phyloP scores from a whole-genome alignment of 1,140 invertebrate genomes.

The Thalassaphorura encarpata region DNA sequence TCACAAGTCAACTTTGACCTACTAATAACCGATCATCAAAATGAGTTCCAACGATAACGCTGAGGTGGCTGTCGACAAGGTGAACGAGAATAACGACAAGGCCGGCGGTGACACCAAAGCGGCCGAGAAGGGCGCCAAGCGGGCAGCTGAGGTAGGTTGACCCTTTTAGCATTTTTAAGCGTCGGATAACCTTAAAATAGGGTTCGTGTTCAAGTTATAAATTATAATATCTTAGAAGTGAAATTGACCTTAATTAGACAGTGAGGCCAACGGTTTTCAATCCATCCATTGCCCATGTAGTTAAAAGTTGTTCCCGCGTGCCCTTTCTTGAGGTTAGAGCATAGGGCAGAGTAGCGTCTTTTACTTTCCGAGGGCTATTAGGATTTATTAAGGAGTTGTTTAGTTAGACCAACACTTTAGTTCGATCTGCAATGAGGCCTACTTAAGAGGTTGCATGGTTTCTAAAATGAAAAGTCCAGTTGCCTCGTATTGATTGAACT shows the following conservation, averaged over 20 bases:
- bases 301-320: too few relatives aligned
- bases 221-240: neutral
- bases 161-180: slow-evolving; percentile 1
- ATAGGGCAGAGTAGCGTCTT: too few relatives aligned
- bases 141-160: slow-evolving; percentile 66
- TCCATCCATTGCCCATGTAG: too few relatives aligned
- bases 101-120: slow-evolving; percentile 53
- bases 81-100: slow-evolving; percentile 51
- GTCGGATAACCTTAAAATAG: neutral
- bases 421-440: too few relatives aligned
- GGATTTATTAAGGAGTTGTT: too few relatives aligned
- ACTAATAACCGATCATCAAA: slow-evolving; percentile 34
- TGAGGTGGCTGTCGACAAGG: slow-evolving; percentile 69
- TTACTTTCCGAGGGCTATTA: too few relatives aligned
- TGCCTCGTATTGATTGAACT: too few relatives aligned
- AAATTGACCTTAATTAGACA: slow-evolving; percentile 5
- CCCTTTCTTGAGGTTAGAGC: slow-evolving; percentile 3
- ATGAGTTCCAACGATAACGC: slow-evolving; percentile 58
- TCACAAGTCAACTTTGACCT: neutral
- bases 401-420: too few relatives aligned
- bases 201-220: neutral
- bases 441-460: too few relatives aligned
- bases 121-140: slow-evolving; percentile 73
- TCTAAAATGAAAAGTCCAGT: too few relatives aligned
- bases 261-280: too few relatives aligned